These are phyloP conservation scores for Shinisaurus crocodilurus DNA, from an alignment of 2,113 vertebrate species.

Conservation along the genomic window DNA sequence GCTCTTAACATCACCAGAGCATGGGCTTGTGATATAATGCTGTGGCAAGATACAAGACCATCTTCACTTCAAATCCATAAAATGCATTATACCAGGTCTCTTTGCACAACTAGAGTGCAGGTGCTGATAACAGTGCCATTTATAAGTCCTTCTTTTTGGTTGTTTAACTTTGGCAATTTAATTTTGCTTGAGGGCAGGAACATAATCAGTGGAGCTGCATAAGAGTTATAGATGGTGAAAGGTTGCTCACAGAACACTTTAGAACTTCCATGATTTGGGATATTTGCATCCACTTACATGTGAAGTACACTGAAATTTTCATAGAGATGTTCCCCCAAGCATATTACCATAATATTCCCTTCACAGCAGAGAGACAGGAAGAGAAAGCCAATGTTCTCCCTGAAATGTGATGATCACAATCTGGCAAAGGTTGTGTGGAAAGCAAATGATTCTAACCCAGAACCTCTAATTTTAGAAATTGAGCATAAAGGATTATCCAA, in stretches of 20 bases:
- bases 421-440: neutral
- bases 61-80: conserved; percentile 48
- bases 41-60: neutral
- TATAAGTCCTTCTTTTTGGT: conserved; percentile 22
- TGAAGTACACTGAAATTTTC: neutral
- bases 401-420: neutral
- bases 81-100: neutral
- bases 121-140: conserved; percentile 18
- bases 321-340: neutral
- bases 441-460: neutral
- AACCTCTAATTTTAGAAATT: neutral
- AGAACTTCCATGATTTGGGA: neutral
- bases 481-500: neutral
- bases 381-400: neutral
- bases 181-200: conserved; percentile 21
- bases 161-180: conserved; percentile 21
- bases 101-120: conserved; percentile 15
- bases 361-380: neutral
- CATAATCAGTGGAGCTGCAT: neutral
- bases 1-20: neutral
- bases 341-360: neutral
- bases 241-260: neutral
- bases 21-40: conserved; percentile 8
- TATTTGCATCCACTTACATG: neutral
- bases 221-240: neutral